Evolutionary conservation across 2,797 vertebrate species (phyloP), one percentile per base, ranked within the genome.

Genomic region (Lepidocolaptes lacrymiger): DNA sequence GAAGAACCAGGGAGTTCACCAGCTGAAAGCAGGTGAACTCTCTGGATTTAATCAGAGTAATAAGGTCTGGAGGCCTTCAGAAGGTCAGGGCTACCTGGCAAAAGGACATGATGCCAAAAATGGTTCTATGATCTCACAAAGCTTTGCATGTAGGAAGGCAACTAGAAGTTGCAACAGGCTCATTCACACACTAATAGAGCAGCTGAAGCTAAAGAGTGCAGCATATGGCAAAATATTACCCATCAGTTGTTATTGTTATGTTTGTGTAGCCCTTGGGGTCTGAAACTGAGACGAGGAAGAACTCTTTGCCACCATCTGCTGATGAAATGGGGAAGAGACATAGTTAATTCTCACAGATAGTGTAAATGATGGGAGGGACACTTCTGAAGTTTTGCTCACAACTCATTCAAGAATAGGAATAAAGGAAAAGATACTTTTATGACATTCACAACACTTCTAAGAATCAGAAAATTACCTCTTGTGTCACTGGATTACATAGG

Each of bases 231-330:
- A 85, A 91, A 59, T 56, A 75, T 71, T 91, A 66, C 17, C 79
- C 51, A 79, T 88, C 48, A 73, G 23, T 43, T 61, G 49, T 75
- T 74, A 76, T 18, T 85, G 30, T 37, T 75, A 37, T 88, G 58
- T 52, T 92, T 81, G 66, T 48, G 51, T 43, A 91, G 62, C 51
- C 79, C 77, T 67, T 82, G 73, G 66, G 71, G 80, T 81, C 51
- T 81, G 74, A 81, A 84, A 73, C 21, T 86, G 59, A n/a, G 58
- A 84, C 19, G 51, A 91, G 62, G 37, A 90, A 74, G 94, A 91
- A 96, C 66, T 88, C 90, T 96, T 91, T 95, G 68, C 69, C 94
- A 96, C 95, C 91, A 94, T 73, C 95, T 96, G 76, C 80, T 86
- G 96, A 95, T 93, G 67, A 78, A 88, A 58, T 23, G n/a, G 23